Conservation (phyloP, 2,888 invertebrate species). For the Allolobophora icterica region DNA sequence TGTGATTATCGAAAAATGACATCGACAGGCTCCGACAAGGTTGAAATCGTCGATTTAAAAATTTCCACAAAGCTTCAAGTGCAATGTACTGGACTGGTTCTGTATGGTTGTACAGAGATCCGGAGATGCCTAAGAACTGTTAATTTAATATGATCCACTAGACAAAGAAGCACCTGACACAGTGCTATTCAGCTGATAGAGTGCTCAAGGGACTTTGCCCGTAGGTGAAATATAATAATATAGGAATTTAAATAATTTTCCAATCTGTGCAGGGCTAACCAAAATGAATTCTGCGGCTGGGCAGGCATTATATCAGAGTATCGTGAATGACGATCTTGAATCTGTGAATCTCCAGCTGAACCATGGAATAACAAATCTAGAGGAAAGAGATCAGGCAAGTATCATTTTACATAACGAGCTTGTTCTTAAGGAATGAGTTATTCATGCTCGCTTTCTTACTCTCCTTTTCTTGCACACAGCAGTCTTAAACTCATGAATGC, state of each 20-base stretch:
- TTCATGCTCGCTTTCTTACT: background rate
- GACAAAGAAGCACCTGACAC: background rate
- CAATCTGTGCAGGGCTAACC: background rate
- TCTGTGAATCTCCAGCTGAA: constrained; percentile 81
- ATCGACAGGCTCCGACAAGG: background rate
- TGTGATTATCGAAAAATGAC: background rate
- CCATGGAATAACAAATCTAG: constrained; percentile 83
- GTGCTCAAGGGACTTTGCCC: background rate
- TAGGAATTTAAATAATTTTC: background rate
- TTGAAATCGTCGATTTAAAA: background rate
- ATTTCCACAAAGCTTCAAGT: background rate
- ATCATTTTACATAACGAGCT: constrained; percentile 41
- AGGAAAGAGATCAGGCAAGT: constrained; percentile 84
- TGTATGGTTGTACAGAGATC: background rate
- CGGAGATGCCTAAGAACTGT: background rate
- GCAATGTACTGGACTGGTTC: too few species aligned
- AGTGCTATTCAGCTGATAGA: background rate
- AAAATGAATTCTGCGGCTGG: constrained; percentile 56
- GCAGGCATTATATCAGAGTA: constrained; percentile 58
- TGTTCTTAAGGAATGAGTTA: background rate
- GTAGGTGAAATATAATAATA: background rate
- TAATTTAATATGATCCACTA: background rate
- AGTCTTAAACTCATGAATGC: too few species aligned
- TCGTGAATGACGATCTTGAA: constrained; percentile 72
- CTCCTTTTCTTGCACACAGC: too few species aligned